These are phyloP conservation scores for Panthera leo DNA, from an alignment of 2,113 vertebrate species.

Conservation along the genomic window DNA sequence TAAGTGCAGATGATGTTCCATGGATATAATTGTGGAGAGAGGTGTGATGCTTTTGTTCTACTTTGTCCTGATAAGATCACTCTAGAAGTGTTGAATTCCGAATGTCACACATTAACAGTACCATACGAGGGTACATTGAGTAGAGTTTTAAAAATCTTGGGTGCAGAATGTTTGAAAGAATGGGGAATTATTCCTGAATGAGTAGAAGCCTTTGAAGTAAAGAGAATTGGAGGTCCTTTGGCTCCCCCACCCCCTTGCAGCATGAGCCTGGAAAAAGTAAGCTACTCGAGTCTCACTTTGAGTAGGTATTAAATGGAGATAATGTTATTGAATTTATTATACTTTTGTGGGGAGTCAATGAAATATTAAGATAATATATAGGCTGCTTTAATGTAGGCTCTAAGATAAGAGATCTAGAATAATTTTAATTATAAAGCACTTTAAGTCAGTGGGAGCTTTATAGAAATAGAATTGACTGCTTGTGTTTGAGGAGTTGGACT, in stretches of 20 bases:
- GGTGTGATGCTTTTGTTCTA: not conserved
- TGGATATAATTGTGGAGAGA: not conserved
- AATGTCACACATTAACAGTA: not conserved
- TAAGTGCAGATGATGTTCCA: not conserved
- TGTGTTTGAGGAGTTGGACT: not conserved
- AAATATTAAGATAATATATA: not conserved
- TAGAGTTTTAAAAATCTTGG: conserved; percentile 12
- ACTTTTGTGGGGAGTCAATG: not conserved
- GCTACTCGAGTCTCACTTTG: not conserved
- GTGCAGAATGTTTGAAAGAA: not conserved
- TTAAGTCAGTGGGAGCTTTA: not conserved
- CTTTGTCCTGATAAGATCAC: not conserved
- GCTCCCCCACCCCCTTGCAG: not conserved
- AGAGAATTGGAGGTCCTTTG: not conserved
- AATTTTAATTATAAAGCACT: conserved; percentile 31
- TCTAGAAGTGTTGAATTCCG: not conserved
- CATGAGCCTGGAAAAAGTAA: not conserved
- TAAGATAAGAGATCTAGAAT: not conserved
- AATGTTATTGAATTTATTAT: not conserved
- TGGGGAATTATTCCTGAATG: not conserved
- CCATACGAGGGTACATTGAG: not conserved
- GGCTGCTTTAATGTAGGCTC: not conserved
- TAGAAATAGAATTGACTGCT: not conserved
- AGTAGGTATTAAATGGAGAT: not conserved
- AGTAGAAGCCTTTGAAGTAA: not conserved